These are phyloP conservation scores for Python bivittatus DNA, from an alignment of 2,113 vertebrate species.

Conservation along the genomic window DNA sequence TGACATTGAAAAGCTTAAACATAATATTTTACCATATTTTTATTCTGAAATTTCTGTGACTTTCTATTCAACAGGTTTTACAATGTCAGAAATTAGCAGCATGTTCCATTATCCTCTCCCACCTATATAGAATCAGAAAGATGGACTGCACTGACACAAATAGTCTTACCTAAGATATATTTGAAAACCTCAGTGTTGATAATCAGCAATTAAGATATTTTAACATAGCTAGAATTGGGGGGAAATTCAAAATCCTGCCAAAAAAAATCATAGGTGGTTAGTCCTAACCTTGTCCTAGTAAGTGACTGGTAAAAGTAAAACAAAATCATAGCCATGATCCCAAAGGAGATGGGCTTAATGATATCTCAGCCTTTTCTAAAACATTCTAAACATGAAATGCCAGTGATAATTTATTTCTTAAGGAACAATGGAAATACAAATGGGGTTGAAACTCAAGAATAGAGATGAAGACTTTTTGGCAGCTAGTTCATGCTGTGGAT, in stretches of 20 bases:
- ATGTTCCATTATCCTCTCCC: constrained; percentile 11
- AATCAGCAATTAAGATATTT: neutral
- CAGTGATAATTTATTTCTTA: constrained; percentile 8
- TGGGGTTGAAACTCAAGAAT: constrained; percentile 24
- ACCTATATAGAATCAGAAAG: neutral
- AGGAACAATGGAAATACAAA: neutral
- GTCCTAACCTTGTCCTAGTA: neutral
- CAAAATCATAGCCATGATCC: neutral
- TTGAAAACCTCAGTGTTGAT: neutral
- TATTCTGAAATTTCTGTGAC: neutral
- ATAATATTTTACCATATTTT: neutral
- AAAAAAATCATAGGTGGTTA: neutral
- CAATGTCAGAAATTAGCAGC: neutral
- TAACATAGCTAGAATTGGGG: neutral
- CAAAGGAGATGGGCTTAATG: neutral
- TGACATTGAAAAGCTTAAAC: neutral
- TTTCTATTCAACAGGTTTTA: neutral
- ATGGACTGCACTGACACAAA: neutral
- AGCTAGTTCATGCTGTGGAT: constrained; percentile 33
- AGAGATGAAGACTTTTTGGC: constrained; percentile 31
- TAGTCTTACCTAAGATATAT: neutral
- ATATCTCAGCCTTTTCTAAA: constrained; percentile 39
- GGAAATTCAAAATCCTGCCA: neutral
- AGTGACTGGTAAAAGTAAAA: neutral
- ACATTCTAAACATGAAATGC: constrained; percentile 20